Conservation (phyloP, 2,113 vertebrate genomes). For the Tetrax tetrax region DNA sequence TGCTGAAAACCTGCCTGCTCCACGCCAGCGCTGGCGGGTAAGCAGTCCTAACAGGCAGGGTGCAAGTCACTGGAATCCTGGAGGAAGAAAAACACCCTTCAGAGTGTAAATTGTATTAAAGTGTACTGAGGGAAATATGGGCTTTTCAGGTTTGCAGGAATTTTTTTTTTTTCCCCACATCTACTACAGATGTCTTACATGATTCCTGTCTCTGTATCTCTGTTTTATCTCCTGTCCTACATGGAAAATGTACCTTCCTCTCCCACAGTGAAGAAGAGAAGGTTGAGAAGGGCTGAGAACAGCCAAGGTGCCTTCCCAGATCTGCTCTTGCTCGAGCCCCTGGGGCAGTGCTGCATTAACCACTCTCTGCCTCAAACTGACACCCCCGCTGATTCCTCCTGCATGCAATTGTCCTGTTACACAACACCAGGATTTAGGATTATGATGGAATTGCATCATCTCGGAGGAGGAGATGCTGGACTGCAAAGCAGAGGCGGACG, state of each 20-base stretch:
- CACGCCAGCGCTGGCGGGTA: neutral
- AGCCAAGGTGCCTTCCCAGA: neutral
- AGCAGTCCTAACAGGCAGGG: neutral
- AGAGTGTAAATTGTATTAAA: neutral
- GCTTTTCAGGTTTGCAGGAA: neutral
- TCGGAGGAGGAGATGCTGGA: neutral
- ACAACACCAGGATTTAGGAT: neutral
- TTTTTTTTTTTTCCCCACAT: neutral
- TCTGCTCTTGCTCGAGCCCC: neutral
- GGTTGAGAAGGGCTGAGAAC: neutral
- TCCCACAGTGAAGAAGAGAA: neutral
- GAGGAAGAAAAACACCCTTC: neutral
- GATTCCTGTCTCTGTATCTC: neutral
- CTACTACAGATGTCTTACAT: neutral
- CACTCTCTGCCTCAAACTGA: accelerated
- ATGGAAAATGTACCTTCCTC: neutral
- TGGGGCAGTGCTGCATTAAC: neutral
- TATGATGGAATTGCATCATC: neutral
- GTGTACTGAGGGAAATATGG: neutral
- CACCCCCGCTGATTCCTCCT: neutral
- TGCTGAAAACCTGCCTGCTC: neutral
- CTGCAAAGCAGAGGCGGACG: neutral
- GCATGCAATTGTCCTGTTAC: neutral
- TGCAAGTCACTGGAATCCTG: neutral
- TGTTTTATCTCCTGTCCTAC: neutral